Evolutionary conservation across 1,140 invertebrate species (phyloP), one percentile per base, ranked within the genome.

Genomic region (Drosophila mayri): DNA sequence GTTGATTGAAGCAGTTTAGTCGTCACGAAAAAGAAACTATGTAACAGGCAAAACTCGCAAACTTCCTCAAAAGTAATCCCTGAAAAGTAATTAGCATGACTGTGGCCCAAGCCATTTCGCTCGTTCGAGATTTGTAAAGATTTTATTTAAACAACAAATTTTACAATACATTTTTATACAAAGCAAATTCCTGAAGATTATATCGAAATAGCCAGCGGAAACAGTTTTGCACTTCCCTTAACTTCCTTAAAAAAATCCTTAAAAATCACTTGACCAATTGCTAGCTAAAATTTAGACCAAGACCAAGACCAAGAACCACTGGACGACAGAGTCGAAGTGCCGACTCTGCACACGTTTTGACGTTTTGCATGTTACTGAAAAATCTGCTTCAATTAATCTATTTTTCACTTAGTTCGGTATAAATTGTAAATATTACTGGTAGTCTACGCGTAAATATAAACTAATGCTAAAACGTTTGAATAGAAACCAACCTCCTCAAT

Each of bases 301-400:
- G 52, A 54, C 28, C 28, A 50, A 50, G 52, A 75, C 44, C 46
- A 50, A 75, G 66, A 70, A 70, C 66, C 66, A 70, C 68, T 72
- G 68, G 68, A 72, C 68, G 74, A 77, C 75, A 67, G 75, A 71
- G 74, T 68, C 64, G 46, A 37, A 54, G 41, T 25, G 38, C 40
- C 47, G 62, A 59, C 74, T 54, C 55, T 76, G 49, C 50, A 78
- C 41, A 68, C 65, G 43, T 70, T 78, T 75, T 86, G 85, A 90
- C 85, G 81, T 88, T 88, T 88, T 88, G 85, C 85, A 88, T 90
- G 85, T 88, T 88, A 88, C 85, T 85, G 85, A 88, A 90, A 90
- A 90, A 88, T 88, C 85, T 88, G 85, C 85, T 88, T 88, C 85
- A 88, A 88, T 90, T 79, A 73, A 84, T 80, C 57, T 74, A 62